These are phyloP conservation scores for Drosophila limbata DNA, from an alignment of 2,888 invertebrate species.

Conservation along the genomic window DNA sequence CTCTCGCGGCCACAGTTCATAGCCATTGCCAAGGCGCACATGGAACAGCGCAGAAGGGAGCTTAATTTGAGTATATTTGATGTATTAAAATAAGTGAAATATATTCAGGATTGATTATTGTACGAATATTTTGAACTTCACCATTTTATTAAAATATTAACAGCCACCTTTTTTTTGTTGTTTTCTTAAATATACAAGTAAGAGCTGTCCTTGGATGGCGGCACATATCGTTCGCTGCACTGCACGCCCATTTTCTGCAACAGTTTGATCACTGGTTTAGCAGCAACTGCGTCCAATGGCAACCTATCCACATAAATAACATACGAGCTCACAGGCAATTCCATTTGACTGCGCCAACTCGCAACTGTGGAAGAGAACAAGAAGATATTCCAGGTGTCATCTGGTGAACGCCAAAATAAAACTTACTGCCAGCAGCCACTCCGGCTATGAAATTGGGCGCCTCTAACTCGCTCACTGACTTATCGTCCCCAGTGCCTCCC, in stretches of 20 bases:
- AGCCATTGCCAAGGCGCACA: conserved; percentile 91
- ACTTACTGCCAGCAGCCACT: conserved; percentile 83
- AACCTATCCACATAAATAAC: conserved; percentile 83
- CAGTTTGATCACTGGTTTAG: conserved; percentile 81
- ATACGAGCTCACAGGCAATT: conserved; percentile 72
- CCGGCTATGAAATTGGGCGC: conserved; percentile 84
- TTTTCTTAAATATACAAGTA: conserved; percentile 77
- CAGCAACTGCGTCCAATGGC: conserved; percentile 78
- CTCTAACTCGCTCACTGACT: conserved; percentile 70
- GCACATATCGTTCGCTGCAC: conserved; percentile 74
- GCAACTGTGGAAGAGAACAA: conserved; percentile 70
- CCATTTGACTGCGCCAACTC: conserved; percentile 78
- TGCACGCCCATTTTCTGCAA: conserved; percentile 69
- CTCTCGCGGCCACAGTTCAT: conserved; percentile 90
- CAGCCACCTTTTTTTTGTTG: conserved; percentile 12
- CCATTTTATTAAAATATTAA: conserved; percentile 46
- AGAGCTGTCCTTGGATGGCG: conserved; percentile 77
- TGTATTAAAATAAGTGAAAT: conserved; percentile 41
- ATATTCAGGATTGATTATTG: conserved; percentile 13
- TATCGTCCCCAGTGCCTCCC: conserved; percentile 59
- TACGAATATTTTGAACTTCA: conserved; percentile 37
- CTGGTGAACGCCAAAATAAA: background rate
- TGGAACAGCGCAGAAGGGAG: conserved; percentile 89
- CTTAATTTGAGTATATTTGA: conserved; percentile 86
- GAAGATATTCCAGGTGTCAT: background rate